Base-by-base conservation (phyloP, 2,888 invertebrate species). In the Dysmachus trigonus region DNA sequence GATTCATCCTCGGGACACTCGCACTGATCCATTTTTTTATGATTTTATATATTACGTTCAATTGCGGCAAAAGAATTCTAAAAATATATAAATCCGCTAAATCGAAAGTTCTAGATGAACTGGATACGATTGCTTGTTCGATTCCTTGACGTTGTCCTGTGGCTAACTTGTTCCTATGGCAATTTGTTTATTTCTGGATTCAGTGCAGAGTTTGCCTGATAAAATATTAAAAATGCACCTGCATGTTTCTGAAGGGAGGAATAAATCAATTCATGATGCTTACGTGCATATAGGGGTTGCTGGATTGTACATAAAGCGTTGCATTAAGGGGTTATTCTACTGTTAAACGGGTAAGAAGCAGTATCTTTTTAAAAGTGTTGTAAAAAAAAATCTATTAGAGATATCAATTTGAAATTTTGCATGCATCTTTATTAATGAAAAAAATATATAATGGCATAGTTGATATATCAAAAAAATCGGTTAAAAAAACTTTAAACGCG, bases 161-260 rank as follows among this genome's bases (percentile, higher is more conserved):
- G 62, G 62, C 3, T 7, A 82, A 31, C 31, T 53, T 53, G 81
- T 82, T 82, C 62, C 81, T 82, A 82, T 33, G 81, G 13, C 62
- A 35, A 82, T 62, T 62, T 62, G 62, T 30, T 82, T 62, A 33
- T 53, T 53, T 30, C 6, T 31, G 62, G 15, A 18, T 18, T 51
- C 18, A n/a, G 18, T 51, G 18, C 7, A 15, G 18, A 1, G 51
- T 5, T 51, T 18, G 7, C 1, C 0, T 18, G 8, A 18, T 15
- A 18, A 18, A 7, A 51, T 1, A 7, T 51, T 51, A 51, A 2
- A 15, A 51, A 51, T 18, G 18, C 51, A 51, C 38, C 13, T 41
- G 38, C 15, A 41, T 15, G 15, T 10, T 15, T 41, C 15, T 41
- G 13, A 1, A 10, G 4, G 38, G 38, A 41, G 38, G 15, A 15